Percentiles rank a stretch among this genome's conserved stretches.
phyloP scores from a whole-genome alignment of 2,888 invertebrate genomes.

The Camptogramma bilineatum region DNA sequence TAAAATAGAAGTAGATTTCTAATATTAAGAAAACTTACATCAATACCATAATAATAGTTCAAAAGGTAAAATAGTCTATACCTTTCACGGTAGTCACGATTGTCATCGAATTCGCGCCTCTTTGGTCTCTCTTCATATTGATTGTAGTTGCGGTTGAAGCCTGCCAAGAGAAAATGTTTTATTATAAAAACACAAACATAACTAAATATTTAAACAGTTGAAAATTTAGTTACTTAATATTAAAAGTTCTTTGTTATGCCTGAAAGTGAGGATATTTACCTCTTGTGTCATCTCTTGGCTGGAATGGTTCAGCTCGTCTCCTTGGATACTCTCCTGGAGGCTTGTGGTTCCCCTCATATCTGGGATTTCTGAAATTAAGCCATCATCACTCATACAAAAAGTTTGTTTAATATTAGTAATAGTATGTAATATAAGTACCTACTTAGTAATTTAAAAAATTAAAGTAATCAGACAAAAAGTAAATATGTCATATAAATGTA shows the following conservation, averaged over 20 bases:
- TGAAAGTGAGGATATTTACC: slow-evolving; percentile 47
- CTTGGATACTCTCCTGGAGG: slow-evolving; percentile 64
- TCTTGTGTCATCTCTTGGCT: slow-evolving; percentile 66
- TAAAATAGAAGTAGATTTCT: too few species aligned
- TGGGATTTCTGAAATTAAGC: slow-evolving; percentile 55
- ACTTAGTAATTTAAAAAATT: too few species aligned
- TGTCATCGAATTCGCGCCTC: slow-evolving; percentile 64
- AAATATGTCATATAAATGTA: too few species aligned
- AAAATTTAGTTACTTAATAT: too few species aligned
- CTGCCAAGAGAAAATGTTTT: slow-evolving; percentile 48
- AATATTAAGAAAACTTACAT: too few species aligned
- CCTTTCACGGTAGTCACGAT: slow-evolving; percentile 66
- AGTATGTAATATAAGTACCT: not conserved
- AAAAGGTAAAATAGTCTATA: slow-evolving; percentile 10
- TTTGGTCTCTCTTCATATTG: slow-evolving; percentile 71
- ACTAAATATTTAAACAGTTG: too few species aligned
- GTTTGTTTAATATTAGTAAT: not conserved
- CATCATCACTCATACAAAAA: not conserved
- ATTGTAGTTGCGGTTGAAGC: slow-evolving; percentile 68
- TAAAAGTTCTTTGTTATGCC: too few species aligned
- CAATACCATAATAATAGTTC: too few species aligned
- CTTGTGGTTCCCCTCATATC: slow-evolving; percentile 61
- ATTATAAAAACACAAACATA: not conserved
- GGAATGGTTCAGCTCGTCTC: slow-evolving; percentile 64
- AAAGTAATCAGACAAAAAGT: too few species aligned